A percentile compares a stretch with the other conserved stretches of the same genome.
phyloP scores from a whole-genome alignment of 2,888 invertebrate species.

The Polyommatus icarus region DNA sequence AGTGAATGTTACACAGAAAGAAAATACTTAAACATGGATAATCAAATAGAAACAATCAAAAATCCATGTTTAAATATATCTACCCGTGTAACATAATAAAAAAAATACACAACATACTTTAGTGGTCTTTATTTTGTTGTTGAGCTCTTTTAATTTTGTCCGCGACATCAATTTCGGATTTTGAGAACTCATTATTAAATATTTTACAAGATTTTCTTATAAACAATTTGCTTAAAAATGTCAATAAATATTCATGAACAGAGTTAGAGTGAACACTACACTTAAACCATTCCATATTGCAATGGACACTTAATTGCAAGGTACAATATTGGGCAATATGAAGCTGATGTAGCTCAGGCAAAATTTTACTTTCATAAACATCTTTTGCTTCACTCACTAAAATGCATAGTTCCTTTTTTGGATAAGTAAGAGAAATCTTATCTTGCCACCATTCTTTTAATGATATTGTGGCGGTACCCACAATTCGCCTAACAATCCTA shows the following conservation, averaged over 20 bases:
- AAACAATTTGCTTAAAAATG: slow-evolving; percentile 26
- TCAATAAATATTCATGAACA: slow-evolving; percentile 27
- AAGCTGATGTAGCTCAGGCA: slow-evolving; percentile 4
- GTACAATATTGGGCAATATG: slow-evolving; percentile 22
- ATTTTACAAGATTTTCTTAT: slow-evolving; percentile 33
- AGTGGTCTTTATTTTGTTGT: slow-evolving; percentile 31
- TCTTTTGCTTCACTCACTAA: slow-evolving; percentile 29
- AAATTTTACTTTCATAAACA: slow-evolving; percentile 11
- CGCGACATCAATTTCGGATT: slow-evolving; percentile 20
- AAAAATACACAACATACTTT: slow-evolving; percentile 2
- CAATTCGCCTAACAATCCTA: no score
- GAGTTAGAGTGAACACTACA: slow-evolving; percentile 16
- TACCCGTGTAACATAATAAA: neutral
- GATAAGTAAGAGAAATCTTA: slow-evolving; percentile 28
- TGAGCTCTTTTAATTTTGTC: slow-evolving; percentile 22
- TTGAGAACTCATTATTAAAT: slow-evolving; percentile 14
- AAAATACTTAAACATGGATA: neutral
- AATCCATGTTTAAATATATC: slow-evolving; percentile 1
- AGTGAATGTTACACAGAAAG: slow-evolving; percentile 2
- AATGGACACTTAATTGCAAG: slow-evolving; percentile 25
- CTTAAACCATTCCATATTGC: slow-evolving; percentile 20
- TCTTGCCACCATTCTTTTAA: slow-evolving; percentile 27
- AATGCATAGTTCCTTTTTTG: slow-evolving; percentile 19
- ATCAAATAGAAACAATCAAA: neutral
- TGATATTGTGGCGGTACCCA: no score